Conservation (phyloP, 2,888 invertebrate genomes). For the Heliconius cydno region DNA sequence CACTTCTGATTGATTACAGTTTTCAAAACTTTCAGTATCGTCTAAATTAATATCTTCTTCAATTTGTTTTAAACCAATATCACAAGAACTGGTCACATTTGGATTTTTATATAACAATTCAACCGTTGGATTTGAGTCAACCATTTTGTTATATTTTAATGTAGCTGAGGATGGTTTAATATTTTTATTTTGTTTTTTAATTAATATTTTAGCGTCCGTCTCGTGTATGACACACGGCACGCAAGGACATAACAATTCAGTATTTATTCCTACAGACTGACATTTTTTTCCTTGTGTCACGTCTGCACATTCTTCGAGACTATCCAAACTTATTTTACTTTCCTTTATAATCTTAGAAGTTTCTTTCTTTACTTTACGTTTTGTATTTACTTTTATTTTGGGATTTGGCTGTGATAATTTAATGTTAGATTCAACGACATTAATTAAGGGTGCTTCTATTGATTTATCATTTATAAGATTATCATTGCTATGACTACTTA, state of each 20-base stretch:
- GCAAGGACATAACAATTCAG: constrained; percentile 69
- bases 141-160: constrained; percentile 17
- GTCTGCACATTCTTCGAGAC: constrained; percentile 63
- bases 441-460: neutral
- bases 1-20: constrained; percentile 46
- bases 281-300: constrained; percentile 54
- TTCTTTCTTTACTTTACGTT: constrained; percentile 45
- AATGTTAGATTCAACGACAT: constrained; percentile 12
- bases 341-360: constrained; percentile 58
- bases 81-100: constrained; percentile 61
- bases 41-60: constrained; percentile 51
- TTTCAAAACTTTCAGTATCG: constrained; percentile 51
- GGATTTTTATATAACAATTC: constrained; percentile 74
- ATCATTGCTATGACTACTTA: constrained; percentile 24
- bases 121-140: constrained; percentile 54
- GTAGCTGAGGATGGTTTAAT: constrained; percentile 19
- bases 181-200: constrained; percentile 45
- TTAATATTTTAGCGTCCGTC: constrained; percentile 57
- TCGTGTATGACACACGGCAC: constrained; percentile 74
- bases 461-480: neutral
- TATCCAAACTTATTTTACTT: constrained; percentile 73
- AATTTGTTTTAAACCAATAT: constrained; percentile 54
- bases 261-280: constrained; percentile 71
- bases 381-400: constrained; percentile 34
- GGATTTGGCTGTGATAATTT: constrained; percentile 41